phyloP scores from a whole-genome alignment of 2,797 vertebrate species.

The Urocyon cinereoargenteus region DNA sequence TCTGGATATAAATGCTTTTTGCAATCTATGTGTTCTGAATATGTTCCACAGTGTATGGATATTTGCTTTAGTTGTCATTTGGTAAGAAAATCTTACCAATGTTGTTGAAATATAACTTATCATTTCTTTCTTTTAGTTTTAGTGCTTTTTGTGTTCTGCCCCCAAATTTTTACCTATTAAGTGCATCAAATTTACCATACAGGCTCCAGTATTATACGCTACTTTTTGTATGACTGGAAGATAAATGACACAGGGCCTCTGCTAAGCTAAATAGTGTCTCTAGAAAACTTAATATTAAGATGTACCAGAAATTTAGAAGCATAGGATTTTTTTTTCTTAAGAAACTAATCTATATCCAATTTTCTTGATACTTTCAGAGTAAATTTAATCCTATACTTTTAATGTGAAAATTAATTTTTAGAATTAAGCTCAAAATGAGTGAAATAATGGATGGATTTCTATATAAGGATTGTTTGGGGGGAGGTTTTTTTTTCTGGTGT shows the following conservation, averaged over 20 bases:
- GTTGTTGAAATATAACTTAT: background rate
- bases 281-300: background rate
- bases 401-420: conserved; percentile 14
- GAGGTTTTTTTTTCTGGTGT: too few species aligned
- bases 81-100: background rate
- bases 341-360: background rate
- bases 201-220: background rate
- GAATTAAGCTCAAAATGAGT: background rate
- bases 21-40: background rate
- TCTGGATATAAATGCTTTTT: background rate
- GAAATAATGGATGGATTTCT: background rate
- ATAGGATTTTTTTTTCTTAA: background rate
- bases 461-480: background rate
- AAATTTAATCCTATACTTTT: background rate
- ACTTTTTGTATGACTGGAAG: background rate
- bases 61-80: background rate
- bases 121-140: background rate
- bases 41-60: background rate
- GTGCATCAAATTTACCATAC: background rate
- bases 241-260: background rate
- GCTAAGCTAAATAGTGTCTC: background rate
- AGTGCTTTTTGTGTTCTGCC: background rate
- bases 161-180: background rate
- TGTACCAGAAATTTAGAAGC: background rate
- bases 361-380: background rate